Conservation (phyloP, 2,888 invertebrate genomes). For the Eilema depressum region DNA sequence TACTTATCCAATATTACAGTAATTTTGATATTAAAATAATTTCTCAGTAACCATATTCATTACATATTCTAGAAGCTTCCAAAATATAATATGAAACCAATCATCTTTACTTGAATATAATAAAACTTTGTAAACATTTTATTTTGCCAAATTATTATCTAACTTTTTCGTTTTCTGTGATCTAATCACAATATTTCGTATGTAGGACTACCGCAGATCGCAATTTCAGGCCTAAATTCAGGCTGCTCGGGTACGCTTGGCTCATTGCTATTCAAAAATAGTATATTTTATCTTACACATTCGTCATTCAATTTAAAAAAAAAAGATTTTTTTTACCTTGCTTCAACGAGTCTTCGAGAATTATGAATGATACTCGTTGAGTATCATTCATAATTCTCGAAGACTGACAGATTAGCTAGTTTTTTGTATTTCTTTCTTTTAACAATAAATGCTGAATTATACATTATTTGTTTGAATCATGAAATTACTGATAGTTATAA, state of each 20-base stretch:
- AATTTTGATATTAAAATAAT: neutral
- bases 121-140: neutral
- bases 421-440: no score
- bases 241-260: neutral
- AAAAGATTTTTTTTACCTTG: no score
- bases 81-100: neutral
- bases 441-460: no score
- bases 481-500: no score
- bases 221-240: neutral
- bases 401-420: no score
- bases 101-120: neutral
- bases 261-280: slow-evolving; percentile 3
- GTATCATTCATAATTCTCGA: no score
- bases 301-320: neutral
- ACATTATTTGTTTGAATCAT: no score
- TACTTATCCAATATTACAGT: neutral
- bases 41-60: neutral
- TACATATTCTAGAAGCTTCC: neutral
- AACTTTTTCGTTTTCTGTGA: neutral
- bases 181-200: slow-evolving; percentile 1
- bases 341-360: no score
- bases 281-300: neutral
- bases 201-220: neutral
- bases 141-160: slow-evolving; percentile 1
- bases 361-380: no score